Evolutionary conservation across 2,888 invertebrate species (phyloP), one percentile per base, ranked within the genome.

Genomic region (Muscina levida): DNA sequence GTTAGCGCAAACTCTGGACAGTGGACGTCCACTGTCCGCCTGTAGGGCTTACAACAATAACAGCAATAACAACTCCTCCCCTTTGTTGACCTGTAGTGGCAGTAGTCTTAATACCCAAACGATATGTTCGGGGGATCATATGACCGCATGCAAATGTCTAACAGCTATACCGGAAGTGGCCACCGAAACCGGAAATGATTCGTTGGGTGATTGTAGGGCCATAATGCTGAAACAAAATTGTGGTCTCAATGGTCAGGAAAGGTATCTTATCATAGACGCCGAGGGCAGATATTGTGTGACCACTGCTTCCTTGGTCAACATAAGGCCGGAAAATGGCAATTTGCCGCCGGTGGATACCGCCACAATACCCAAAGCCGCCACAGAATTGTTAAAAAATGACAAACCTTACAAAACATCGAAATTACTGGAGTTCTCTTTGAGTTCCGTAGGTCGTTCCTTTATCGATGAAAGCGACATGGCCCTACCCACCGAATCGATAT

Each of bases 381-480:
- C 48, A n/a, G 37, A 39, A 10, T 24, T 39, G 15, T 2, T 2
- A 1, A 74, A 59, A 19, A 44, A 37, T 1, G 67, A 62, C 4
- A 6, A 44, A 39, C 56, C 17, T 6, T 53, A 53, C 46, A 82
- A 82, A 72, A 79, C 84, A 22, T 84, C 86, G 19, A 88, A 88
- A 42, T 75, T 90, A 31, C 84, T 90, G 1, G 90, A 90, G 82
- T 90, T 90, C 74, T 90, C 90, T 53, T 83, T 91, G 42, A 91
- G 91, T 66, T 90, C 90, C 1, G 91, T 91, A 73, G 90, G 91
- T 15, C 87, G 91, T 0, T 91, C 90, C 1, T 91, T 91, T 77
- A 90, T 91, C 56, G 91, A 90, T 70, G 90, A 90, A 68, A 87
- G 86, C 11, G 85, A 85, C 72, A 83, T 77, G 3, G 46, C 56